phyloP scores from a whole-genome alignment of 2,888 invertebrate species.

The Euspilapteryx auroguttella region DNA sequence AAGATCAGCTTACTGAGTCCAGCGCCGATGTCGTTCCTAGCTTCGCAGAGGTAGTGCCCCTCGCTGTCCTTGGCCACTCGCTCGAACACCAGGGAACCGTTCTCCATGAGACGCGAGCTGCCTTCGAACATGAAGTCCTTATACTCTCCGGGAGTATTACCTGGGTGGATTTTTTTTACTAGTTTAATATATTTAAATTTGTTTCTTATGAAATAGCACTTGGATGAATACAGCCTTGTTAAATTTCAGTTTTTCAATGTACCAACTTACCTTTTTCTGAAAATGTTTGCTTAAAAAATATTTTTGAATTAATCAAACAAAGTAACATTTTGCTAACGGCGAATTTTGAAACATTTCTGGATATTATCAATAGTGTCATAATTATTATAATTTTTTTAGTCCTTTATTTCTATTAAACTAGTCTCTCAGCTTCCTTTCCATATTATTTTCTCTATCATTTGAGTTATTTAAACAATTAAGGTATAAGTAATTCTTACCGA shows the following conservation, averaged over 20 bases:
- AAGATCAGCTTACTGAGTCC: conserved; percentile 91
- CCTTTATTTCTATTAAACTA: background rate
- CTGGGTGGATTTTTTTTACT: conserved; percentile 38
- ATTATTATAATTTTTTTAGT: background rate
- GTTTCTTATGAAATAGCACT: too few species aligned
- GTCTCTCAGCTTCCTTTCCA: too few species aligned
- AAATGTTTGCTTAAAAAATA: too few species aligned
- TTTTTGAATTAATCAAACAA: too few species aligned
- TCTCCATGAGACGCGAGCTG: conserved; percentile 74
- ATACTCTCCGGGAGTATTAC: conserved; percentile 72
- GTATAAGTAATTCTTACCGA: conserved; percentile 57
- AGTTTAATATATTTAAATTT: too few species aligned
- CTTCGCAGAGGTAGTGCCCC: conserved; percentile 90
- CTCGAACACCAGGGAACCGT: conserved; percentile 82
- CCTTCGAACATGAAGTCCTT: conserved; percentile 82
- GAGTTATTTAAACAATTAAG: too few species aligned
- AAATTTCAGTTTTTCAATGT: too few species aligned
- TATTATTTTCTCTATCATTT: background rate
- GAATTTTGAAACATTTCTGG: too few species aligned
- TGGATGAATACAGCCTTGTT: too few species aligned
- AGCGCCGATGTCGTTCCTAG: conserved; percentile 89
- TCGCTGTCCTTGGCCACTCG: conserved; percentile 85
- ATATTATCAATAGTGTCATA: background rate
- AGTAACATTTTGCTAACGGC: too few species aligned
- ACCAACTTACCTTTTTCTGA: too few species aligned